These are phyloP conservation scores for Netta rufina DNA, from an alignment of 2,797 vertebrate genomes.

Conservation along the genomic window DNA sequence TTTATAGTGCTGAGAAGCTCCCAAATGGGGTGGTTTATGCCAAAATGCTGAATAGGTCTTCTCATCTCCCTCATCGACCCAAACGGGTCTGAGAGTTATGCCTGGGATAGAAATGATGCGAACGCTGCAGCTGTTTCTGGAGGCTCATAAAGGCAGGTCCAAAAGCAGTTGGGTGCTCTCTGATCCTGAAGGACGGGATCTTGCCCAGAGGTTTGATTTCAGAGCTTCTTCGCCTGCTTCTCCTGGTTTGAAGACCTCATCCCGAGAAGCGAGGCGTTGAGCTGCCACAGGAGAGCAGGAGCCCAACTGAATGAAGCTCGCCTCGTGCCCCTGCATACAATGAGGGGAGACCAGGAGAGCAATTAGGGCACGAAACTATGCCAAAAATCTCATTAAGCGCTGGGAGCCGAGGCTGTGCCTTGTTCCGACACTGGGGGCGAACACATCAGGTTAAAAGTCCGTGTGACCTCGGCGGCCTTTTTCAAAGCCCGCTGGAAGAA, in stretches of 20 bases:
- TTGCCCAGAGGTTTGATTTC: background rate
- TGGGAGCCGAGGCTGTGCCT: background rate
- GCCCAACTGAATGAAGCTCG: background rate
- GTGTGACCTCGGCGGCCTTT: background rate
- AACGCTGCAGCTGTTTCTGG: background rate
- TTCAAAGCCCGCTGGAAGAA: background rate
- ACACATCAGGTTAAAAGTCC: background rate
- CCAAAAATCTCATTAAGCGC: conserved; percentile 11
- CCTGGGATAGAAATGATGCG: background rate
- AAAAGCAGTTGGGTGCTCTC: background rate
- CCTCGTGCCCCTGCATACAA: conserved; percentile 15
- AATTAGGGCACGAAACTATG: conserved; percentile 5
- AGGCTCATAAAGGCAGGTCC: background rate
- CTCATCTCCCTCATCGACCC: fast-evolving
- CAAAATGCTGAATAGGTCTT: background rate
- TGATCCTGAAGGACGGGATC: background rate
- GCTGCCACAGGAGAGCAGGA: background rate
- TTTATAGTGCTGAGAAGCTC: background rate
- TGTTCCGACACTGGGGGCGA: background rate
- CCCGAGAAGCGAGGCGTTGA: fast-evolving
- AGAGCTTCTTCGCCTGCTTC: background rate
- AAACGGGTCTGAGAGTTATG: background rate
- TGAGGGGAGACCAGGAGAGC: background rate
- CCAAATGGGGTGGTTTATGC: background rate
- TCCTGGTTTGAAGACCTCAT: background rate